Conservation (phyloP, 2,797 vertebrate species). For the Xiphorhynchus erythropygius region DNA sequence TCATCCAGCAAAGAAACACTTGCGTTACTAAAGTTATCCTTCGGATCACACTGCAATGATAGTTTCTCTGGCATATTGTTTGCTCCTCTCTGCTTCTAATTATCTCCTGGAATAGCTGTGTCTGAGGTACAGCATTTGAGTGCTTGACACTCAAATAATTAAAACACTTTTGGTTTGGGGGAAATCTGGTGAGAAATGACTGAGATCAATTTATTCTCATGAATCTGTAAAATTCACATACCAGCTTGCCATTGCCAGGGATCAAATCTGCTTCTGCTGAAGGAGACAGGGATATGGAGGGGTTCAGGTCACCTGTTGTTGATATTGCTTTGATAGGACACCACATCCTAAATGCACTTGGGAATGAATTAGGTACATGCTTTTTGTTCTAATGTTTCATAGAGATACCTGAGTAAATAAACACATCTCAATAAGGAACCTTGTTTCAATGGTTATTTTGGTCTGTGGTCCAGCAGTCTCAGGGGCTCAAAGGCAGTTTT, state of each 20-base stretch:
- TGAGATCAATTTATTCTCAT: not conserved
- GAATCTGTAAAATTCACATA: not conserved
- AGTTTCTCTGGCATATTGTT: constrained; percentile 11
- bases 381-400: not conserved
- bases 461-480: not conserved
- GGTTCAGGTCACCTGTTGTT: not conserved
- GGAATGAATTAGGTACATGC: not conserved
- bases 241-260: not conserved
- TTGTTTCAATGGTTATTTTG: not conserved
- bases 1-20: constrained; percentile 53
- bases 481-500: not conserved
- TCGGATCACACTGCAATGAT: not conserved
- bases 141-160: constrained; percentile 21
- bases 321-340: not conserved
- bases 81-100: constrained; percentile 36
- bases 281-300: not conserved
- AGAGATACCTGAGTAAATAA: not conserved
- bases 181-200: not conserved
- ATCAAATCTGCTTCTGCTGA: not conserved
- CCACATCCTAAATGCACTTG: not conserved
- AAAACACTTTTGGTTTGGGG: not conserved
- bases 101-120: constrained; percentile 28
- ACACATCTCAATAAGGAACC: not conserved
- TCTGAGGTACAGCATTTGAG: constrained; percentile 3
- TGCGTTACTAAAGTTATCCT: constrained; percentile 43